These are phyloP conservation scores for Parauchenoglanis punctatus DNA, from an alignment of 2,797 vertebrate species.

Conservation along the genomic window DNA sequence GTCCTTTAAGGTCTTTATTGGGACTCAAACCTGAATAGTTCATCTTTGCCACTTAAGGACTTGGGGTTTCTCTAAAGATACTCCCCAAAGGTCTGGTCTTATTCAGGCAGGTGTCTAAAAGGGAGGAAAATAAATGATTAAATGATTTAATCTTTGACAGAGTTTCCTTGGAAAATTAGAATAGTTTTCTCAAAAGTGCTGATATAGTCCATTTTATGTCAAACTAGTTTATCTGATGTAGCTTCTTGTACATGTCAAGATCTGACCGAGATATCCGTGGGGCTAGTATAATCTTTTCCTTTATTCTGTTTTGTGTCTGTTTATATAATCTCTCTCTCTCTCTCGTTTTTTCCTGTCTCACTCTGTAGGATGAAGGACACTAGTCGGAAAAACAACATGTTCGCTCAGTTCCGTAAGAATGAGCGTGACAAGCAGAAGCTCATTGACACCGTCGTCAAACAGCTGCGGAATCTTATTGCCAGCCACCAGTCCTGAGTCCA, in stretches of 20 bases:
- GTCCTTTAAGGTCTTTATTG: slow-evolving; percentile 26
- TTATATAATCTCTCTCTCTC: not conserved
- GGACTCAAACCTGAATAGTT: not conserved
- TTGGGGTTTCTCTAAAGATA: not conserved
- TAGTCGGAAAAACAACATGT: slow-evolving; percentile 92
- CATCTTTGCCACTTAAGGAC: not conserved
- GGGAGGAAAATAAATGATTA: not conserved
- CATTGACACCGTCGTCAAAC: slow-evolving; percentile 92
- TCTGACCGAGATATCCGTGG: not conserved
- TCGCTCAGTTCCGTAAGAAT: slow-evolving; percentile 93
- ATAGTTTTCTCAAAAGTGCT: not conserved
- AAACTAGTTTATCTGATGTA: not conserved
- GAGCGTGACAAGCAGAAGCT: slow-evolving; percentile 93
- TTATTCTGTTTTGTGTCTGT: not conserved
- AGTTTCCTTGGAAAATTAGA: not conserved
- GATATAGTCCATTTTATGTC: not conserved
- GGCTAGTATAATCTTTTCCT: not conserved
- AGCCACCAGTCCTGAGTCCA: slow-evolving; percentile 83
- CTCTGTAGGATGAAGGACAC: slow-evolving; percentile 89
- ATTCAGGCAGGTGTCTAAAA: slow-evolving; percentile 2
- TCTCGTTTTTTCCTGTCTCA: not conserved
- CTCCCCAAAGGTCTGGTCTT: not conserved
- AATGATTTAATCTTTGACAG: not conserved
- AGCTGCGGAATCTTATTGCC: slow-evolving; percentile 89
- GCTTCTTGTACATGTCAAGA: not conserved